Conservation (phyloP, 1,140 invertebrate genomes). For the Lepidostoma basale region DNA sequence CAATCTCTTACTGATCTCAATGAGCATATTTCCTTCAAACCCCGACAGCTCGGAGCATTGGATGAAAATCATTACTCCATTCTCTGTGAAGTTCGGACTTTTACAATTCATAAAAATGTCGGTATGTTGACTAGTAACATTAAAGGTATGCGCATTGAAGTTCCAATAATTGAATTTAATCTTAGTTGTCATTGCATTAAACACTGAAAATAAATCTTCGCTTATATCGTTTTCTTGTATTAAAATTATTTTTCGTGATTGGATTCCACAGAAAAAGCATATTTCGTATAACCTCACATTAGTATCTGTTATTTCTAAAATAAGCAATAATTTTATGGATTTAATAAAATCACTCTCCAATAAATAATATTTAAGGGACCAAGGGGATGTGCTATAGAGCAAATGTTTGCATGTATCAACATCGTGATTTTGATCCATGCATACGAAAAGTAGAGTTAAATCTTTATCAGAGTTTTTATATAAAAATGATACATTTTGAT, state of each 20-base stretch:
- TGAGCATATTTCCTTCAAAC: slow-evolving; percentile 22
- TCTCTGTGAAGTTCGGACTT: background rate
- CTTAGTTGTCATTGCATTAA: background rate
- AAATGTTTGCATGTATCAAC: background rate
- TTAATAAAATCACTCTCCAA: background rate
- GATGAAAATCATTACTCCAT: background rate
- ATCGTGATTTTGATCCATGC: background rate
- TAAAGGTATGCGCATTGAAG: slow-evolving; percentile 25
- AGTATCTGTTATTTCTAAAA: slow-evolving; percentile 23
- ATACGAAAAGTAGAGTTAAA: background rate
- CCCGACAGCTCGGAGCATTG: slow-evolving; percentile 3
- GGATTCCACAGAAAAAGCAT: slow-evolving; percentile 31
- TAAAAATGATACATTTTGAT: background rate
- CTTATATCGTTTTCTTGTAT: background rate
- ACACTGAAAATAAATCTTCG: background rate
- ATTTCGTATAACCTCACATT: slow-evolving; percentile 25
- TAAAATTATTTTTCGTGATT: slow-evolving; percentile 12
- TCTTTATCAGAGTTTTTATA: background rate
- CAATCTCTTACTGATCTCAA: slow-evolving; percentile 19
- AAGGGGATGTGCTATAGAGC: background rate
- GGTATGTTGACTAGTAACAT: slow-evolving; percentile 11
- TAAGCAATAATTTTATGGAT: background rate
- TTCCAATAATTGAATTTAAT: slow-evolving; percentile 8
- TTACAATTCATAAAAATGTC: slow-evolving; percentile 12
- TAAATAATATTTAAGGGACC: background rate